Evolutionary conservation across 2,797 vertebrate species (phyloP).

Genomic region (Propithecus perrieri): DNA sequence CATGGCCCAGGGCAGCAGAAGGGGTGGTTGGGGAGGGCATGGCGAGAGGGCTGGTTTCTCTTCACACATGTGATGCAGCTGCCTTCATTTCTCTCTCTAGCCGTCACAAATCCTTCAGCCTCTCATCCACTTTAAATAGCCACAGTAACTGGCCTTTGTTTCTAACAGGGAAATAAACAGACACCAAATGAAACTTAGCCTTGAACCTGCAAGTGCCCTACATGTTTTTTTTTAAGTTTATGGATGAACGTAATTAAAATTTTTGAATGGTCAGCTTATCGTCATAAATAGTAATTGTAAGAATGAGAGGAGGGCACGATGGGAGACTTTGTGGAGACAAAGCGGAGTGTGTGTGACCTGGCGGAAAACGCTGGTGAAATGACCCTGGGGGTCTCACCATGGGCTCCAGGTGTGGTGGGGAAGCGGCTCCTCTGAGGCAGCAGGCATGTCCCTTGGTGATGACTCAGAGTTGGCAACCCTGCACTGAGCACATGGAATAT

Average conservation of each 20-base stretch:
- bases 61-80: neutral
- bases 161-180: neutral
- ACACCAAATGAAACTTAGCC: neutral
- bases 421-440: neutral
- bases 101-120: neutral
- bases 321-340: neutral
- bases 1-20: rapidly evolving
- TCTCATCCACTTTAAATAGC: neutral
- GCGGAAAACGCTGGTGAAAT: rapidly evolving
- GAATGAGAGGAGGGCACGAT: neutral
- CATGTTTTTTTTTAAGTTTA: neutral
- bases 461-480: rapidly evolving
- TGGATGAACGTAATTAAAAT: neutral
- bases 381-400: too few species aligned
- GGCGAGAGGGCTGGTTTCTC: neutral
- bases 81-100: neutral
- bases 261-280: neutral
- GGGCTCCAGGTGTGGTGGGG: rapidly evolving
- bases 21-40: rapidly evolving
- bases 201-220: neutral
- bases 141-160: neutral
- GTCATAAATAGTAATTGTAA: neutral
- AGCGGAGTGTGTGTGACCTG: rapidly evolving
- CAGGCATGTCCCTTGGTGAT: neutral
- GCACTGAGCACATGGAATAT: rapidly evolving